phyloP scores from a whole-genome alignment of 2,797 vertebrate genomes.

The Neosalanx taihuensis region DNA sequence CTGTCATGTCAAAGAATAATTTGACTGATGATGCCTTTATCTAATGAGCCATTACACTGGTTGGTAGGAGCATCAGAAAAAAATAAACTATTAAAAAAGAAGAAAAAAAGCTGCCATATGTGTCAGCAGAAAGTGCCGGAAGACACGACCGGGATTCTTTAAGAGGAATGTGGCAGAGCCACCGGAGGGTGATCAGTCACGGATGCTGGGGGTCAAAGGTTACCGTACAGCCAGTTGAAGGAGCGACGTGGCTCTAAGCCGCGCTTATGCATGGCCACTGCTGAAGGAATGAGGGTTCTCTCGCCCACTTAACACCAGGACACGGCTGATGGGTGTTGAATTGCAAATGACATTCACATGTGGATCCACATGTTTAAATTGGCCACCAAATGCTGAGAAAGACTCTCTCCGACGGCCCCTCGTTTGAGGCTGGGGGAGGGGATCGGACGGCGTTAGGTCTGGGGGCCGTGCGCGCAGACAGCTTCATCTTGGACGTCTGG shows the following conservation, averaged over 20 bases:
- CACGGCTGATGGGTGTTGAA: neutral
- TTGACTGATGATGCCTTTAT: slow-evolving; percentile 54
- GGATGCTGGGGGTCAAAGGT: slow-evolving; percentile 24
- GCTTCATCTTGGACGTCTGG: slow-evolving; percentile 28
- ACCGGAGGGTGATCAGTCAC: slow-evolving; percentile 43
- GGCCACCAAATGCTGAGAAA: neutral
- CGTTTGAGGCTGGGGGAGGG: slow-evolving; percentile 15
- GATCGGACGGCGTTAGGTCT: slow-evolving; percentile 31
- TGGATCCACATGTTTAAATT: neutral
- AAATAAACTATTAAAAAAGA: too few relatives aligned
- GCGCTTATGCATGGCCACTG: slow-evolving; percentile 13
- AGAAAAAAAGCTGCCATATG: slow-evolving; percentile 39
- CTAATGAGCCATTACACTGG: slow-evolving; percentile 54
- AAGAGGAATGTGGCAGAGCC: slow-evolving; percentile 36
- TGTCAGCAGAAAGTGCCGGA: slow-evolving; percentile 23
- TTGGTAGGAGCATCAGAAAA: slow-evolving; percentile 41
- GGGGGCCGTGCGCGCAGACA: slow-evolving; percentile 31
- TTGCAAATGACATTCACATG: neutral
- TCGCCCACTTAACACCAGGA: neutral
- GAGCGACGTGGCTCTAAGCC: neutral
- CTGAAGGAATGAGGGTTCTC: neutral
- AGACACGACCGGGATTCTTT: slow-evolving; percentile 43
- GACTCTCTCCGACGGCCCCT: neutral
- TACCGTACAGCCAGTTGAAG: slow-evolving; percentile 34
- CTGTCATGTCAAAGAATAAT: slow-evolving; percentile 57